Evolutionary conservation across 2,888 invertebrate genomes (phyloP), one percentile per base, ranked within the genome.

Genomic region (Amiota communis): DNA sequence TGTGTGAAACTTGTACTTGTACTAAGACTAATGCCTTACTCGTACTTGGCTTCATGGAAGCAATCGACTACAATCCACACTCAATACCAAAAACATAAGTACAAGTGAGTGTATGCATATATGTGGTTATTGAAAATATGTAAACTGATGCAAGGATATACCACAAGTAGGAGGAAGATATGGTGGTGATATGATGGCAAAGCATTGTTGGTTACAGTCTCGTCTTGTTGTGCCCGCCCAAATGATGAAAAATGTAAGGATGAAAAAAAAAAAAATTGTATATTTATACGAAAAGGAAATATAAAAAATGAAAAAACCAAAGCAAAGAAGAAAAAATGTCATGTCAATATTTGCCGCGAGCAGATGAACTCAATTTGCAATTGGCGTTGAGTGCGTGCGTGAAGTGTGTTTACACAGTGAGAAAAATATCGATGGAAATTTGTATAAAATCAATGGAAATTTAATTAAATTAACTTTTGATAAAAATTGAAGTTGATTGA

Each of bases 301-400:
- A 23, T 2, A 23, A 23, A 23, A 23, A 36, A 36, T 6, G 6
- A 6, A 36, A 36, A 36, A 36, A 36, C 2, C 2, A 36, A 36
- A 36, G 36, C 2, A 36, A 6, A 36, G 36, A 69, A 70, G 57
- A 70, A 72, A 75, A 77, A 77, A 87, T 76, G 87, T 79, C 83
- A 83, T 86, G 84, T 84, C 87, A 87, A 85, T 85, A 87, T 86
- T 87, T 84, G 87, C 83, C 80, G 86, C 80, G 83, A 86, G 84
- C 85, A 87, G 83, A 84, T 82, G 85, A 79, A 80, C 84, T 83
- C 85, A 85, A 80, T 81, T 80, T 85, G 83, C 85, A 84, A 85
- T 84, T 84, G 82, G 79, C 82, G 80, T 83, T 79, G 83, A 81
- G 80, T 77, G 80, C 77, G 78, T 75, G 82, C 59, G 59, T 4